Evolutionary conservation across 2,797 vertebrate genomes (phyloP).

Genomic region (Peromyscus attwateri): DNA sequence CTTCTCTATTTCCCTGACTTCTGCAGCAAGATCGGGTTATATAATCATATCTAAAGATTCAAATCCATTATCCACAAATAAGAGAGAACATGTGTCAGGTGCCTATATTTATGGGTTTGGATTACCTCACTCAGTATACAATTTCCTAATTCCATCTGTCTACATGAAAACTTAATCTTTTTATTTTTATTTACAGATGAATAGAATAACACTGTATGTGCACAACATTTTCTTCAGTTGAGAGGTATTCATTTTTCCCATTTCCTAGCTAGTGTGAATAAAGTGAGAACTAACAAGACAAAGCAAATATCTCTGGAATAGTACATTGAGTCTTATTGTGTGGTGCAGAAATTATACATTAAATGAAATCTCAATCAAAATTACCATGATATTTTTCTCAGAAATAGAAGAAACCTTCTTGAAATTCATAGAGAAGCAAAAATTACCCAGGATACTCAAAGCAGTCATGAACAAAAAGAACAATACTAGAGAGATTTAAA

Average conservation of each 20-base stretch:
- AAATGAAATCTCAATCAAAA: too few species aligned
- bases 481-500: not conserved
- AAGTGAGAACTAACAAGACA: not conserved
- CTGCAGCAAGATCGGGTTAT: too few species aligned
- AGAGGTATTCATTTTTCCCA: not conserved
- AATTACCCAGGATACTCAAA: not conserved
- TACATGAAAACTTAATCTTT: not conserved
- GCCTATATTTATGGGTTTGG: not conserved
- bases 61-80: not conserved
- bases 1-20: too few species aligned
- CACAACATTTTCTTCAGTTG: too few species aligned
- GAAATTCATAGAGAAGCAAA: not conserved
- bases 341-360: not conserved
- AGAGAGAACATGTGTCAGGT: not conserved
- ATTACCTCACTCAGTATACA: not conserved
- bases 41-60: not conserved
- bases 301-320: not conserved
- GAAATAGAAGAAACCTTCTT: too few species aligned
- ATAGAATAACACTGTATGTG: not conserved
- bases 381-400: not conserved
- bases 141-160: not conserved
- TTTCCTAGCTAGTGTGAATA: not conserved
- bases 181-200: not conserved
- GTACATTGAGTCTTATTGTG: not conserved
- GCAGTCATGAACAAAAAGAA: not conserved